Percentiles rank a stretch among this genome's conserved stretches.
Conservation (phyloP, 37 sponge, comb jelly and placozoan species). For the Dysidea cf. avara region DNA sequence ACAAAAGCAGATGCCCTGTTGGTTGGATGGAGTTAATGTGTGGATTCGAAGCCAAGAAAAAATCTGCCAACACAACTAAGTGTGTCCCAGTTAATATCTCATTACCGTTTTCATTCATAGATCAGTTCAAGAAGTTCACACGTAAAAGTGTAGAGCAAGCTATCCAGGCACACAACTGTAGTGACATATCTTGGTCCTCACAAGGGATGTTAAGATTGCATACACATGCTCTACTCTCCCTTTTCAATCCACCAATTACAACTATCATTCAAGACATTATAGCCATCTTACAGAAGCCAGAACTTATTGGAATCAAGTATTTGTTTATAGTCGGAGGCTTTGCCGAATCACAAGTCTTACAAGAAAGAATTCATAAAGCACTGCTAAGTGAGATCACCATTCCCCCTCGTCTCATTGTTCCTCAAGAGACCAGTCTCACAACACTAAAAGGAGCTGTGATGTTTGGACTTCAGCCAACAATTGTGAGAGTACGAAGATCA, state of each 20-base stretch:
- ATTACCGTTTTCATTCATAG: slow-evolving; percentile 79
- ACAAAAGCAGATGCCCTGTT: slow-evolving; percentile 23
- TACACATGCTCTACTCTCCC: slow-evolving; percentile 44
- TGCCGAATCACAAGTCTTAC: slow-evolving; percentile 72
- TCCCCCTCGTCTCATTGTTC: slow-evolving; percentile 54
- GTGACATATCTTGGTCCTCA: slow-evolving; percentile 61
- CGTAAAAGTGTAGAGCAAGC: slow-evolving; percentile 45
- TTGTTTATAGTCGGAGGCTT: slow-evolving; percentile 85
- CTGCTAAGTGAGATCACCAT: slow-evolving; percentile 27
- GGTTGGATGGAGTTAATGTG: slow-evolving; percentile 72
- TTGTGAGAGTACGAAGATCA: slow-evolving; percentile 68
- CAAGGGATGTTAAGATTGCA: slow-evolving; percentile 75
- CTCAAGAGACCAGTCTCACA: slow-evolving; percentile 75
- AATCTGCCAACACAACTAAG: slow-evolving; percentile 48
- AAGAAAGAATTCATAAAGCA: slow-evolving; percentile 46
- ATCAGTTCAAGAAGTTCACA: slow-evolving; percentile 39
- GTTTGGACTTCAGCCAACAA: slow-evolving; percentile 74
- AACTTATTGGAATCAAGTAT: slow-evolving; percentile 45
- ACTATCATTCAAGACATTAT: slow-evolving; percentile 68
- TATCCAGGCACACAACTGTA: slow-evolving; percentile 28
- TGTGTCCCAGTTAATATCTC: slow-evolving; percentile 57
- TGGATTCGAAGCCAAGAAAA: slow-evolving; percentile 73
- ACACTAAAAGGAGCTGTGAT: slow-evolving; percentile 88
- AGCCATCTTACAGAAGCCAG: slow-evolving; percentile 45
- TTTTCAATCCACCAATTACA: slow-evolving; percentile 69